These are phyloP conservation scores for Aphidius colemani DNA, from an alignment of 2,888 invertebrate genomes.

Conservation along the genomic window DNA sequence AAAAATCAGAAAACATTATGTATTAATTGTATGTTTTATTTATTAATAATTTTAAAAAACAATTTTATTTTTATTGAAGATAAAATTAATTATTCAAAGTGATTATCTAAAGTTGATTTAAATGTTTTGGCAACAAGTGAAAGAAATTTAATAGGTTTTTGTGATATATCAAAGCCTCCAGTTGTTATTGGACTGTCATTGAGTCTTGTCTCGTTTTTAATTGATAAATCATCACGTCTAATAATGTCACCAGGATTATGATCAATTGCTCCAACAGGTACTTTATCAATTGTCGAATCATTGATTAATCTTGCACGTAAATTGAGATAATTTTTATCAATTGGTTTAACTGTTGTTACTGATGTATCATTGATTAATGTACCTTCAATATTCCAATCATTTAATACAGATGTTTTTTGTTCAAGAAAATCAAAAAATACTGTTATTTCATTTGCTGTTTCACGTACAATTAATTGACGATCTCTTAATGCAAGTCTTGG, in stretches of 20 bases:
- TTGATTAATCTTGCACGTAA: constrained; percentile 47
- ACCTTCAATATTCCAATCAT: constrained; percentile 41
- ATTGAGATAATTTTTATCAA: constrained; percentile 33
- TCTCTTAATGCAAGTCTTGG: constrained; percentile 53
- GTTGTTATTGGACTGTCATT: constrained; percentile 47
- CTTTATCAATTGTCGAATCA: constrained; percentile 42
- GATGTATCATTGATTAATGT: constrained; percentile 37
- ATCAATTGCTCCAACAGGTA: constrained; percentile 35
- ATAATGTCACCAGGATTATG: constrained; percentile 26
- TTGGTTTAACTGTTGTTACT: constrained; percentile 42
- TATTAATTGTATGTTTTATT: constrained; percentile 14
- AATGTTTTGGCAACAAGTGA: constrained; percentile 53
- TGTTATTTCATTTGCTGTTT: constrained; percentile 56
- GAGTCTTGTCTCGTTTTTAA: constrained; percentile 31
- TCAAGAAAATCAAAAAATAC: constrained; percentile 57
- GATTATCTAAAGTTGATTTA: constrained; percentile 55
- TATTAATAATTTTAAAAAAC: constrained; percentile 13
- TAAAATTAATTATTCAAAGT: constrained; percentile 39
- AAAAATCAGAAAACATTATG: constrained; percentile 3
- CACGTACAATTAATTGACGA: constrained; percentile 54
- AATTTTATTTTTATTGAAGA: constrained; percentile 17
- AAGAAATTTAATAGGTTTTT: constrained; percentile 45
- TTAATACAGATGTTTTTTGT: constrained; percentile 43
- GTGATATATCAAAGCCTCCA: constrained; percentile 43
- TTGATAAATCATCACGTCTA: constrained; percentile 9